These are phyloP conservation scores for Philopedon plagiatum DNA, from an alignment of 2,888 invertebrate species.

Conservation along the genomic window DNA sequence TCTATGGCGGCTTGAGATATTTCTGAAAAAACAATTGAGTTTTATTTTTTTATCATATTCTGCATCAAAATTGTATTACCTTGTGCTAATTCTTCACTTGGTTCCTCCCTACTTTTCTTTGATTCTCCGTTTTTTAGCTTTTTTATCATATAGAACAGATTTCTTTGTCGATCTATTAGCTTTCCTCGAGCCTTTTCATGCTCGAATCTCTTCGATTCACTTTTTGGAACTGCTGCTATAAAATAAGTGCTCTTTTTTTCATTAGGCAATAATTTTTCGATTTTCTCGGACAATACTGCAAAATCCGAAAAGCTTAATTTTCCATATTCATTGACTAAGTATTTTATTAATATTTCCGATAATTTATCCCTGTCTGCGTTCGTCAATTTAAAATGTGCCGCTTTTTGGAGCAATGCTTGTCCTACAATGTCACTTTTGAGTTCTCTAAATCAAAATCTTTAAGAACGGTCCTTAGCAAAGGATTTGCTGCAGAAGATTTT, in stretches of 20 bases:
- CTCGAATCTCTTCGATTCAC: background rate
- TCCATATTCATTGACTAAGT: conserved; percentile 5
- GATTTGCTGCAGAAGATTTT: background rate
- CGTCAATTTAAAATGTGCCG: background rate
- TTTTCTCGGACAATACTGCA: conserved; percentile 10
- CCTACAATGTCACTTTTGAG: conserved; percentile 21
- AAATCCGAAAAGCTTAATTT: background rate
- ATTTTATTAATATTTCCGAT: conserved; percentile 9
- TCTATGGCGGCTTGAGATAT: conserved; percentile 15
- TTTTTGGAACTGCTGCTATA: background rate
- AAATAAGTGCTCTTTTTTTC: background rate
- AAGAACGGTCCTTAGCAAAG: background rate
- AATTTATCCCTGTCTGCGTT: conserved; percentile 21
- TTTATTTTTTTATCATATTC: background rate
- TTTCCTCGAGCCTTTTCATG: conserved; percentile 8
- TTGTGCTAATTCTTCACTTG: background rate
- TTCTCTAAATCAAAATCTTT: background rate
- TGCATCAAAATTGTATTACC: background rate
- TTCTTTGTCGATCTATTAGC: conserved; percentile 4
- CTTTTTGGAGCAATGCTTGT: background rate
- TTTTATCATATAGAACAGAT: conserved; percentile 2
- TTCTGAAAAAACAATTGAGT: background rate
- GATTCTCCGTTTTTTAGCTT: background rate
- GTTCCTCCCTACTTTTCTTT: background rate
- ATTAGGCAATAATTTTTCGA: background rate